These are phyloP conservation scores for Thelaira solivaga DNA, from an alignment of 2,888 invertebrate genomes.

Conservation along the genomic window DNA sequence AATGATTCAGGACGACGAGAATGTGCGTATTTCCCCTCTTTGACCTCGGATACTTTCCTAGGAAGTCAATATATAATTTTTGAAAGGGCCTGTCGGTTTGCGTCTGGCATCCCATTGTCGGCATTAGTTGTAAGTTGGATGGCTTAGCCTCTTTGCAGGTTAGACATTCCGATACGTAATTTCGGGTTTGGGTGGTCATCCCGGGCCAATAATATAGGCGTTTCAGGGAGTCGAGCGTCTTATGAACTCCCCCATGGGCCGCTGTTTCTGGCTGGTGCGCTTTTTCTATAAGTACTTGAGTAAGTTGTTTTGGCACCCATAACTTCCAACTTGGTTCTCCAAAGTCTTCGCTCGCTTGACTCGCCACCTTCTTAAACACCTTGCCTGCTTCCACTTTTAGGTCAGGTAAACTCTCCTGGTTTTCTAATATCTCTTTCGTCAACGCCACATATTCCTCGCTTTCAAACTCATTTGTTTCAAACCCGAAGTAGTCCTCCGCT, in stretches of 20 bases:
- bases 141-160: not conserved
- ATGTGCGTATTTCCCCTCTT: not conserved
- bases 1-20: not conserved
- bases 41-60: not conserved
- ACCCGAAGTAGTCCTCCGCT: not conserved
- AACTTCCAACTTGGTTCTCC: not conserved
- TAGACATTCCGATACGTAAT: not conserved
- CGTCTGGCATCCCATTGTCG: not conserved
- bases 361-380: not conserved
- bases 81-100: not conserved
- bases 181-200: slow-evolving; percentile 11
- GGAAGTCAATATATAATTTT: not conserved
- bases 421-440: not conserved
- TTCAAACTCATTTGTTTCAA: slow-evolving; percentile 46
- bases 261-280: not conserved
- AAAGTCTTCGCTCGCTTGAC: not conserved
- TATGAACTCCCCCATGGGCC: not conserved
- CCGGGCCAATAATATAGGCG: not conserved
- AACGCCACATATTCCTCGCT: not conserved
- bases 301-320: not conserved
- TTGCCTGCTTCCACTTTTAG: slow-evolving; percentile 33
- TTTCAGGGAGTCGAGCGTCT: too few species aligned
- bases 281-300: not conserved
- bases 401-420: not conserved
- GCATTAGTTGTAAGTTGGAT: not conserved